A percentile compares a stretch with the other conserved stretches of the same genome.
Evolutionary conservation across 2,797 vertebrate species (phyloP).

Genomic region (Remorina albescens): DNA sequence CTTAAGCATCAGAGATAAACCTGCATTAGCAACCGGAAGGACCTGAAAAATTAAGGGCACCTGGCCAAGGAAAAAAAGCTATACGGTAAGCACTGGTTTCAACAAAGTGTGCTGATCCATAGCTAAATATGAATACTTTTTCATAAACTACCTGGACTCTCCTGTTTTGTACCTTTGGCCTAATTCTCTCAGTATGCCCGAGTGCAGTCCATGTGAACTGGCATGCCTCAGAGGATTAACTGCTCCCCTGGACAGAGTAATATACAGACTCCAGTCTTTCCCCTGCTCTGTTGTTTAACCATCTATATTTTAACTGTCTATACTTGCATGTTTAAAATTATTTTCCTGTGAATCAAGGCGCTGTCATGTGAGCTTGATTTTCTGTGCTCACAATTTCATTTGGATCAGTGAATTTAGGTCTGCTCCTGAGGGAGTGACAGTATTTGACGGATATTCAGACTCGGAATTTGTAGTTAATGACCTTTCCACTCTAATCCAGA

Average conservation of each 20-base stretch:
- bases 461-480: slow-evolving; percentile 34
- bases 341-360: slow-evolving; percentile 11
- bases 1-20: background rate
- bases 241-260: slow-evolving; percentile 46
- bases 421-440: slow-evolving; percentile 48
- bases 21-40: background rate
- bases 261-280: slow-evolving; percentile 25
- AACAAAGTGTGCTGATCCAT: slow-evolving; percentile 3
- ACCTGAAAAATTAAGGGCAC: slow-evolving; percentile 15
- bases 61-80: background rate
- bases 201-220: slow-evolving; percentile 59
- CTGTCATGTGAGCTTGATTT: slow-evolving; percentile 29
- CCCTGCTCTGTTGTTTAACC: background rate
- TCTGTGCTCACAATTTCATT: slow-evolving; percentile 41
- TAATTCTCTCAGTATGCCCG: slow-evolving; percentile 71
- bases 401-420: slow-evolving; percentile 60
- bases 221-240: slow-evolving; percentile 79
- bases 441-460: slow-evolving; percentile 49
- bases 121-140: slow-evolving; percentile 26
- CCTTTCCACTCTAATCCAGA: slow-evolving; percentile 51
- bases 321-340: background rate
- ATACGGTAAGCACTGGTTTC: background rate
- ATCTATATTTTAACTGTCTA: background rate
- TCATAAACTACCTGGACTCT: slow-evolving; percentile 30
- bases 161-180: slow-evolving; percentile 73